Base-by-base conservation (phyloP, 2,113 vertebrate species). In the Leucoraja erinaceus region DNA sequence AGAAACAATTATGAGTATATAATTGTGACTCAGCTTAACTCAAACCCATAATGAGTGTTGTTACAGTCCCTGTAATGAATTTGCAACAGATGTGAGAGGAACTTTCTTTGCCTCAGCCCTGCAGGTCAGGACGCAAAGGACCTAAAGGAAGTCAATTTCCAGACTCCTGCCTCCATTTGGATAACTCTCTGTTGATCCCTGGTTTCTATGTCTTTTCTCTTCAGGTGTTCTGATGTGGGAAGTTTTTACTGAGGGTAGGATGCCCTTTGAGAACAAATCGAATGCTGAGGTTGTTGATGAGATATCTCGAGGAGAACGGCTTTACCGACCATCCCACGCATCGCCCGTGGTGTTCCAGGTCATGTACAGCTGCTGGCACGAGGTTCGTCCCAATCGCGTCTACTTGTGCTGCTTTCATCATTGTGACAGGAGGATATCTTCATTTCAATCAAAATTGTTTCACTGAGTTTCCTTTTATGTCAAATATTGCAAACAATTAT, bases 141-240 rank as follows among this genome's bases (percentile, higher is more conserved):
- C 20, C 38, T 47, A 22, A 20, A 25, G 5, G 9, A 88, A 22
- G 33, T n/a, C 5, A n/a, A 88, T 63, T 88, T 88, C 54, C 22
- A 59, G 5, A 18, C 6, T 31, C 54, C 4, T 56, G 8, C 33
- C 38, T 54, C 83, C 63, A 70, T 38, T 90, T 90, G 4, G 20
- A 22, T 12, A 91, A 74, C 14, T 88, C 20, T 6, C 68, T 91
- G n/a, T 7, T 88, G 1, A 86, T 47, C 9, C 54, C 11, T 61
- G 8, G 12, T n/a, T n/a, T 84, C 59, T 18, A 90, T 14, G 74
- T 28, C 16, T 94, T 92, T 94, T 93, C 93, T 56, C 28, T 93
- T 95, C 77, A 98, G 97, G 98, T 31, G 97, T 99, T 93, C 93
- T 98, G 93, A 97, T 98, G 97, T 98, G 98, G 97, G 98, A 99